Evolutionary conservation across 2,888 invertebrate genomes (phyloP).

Genomic region (Tetragnatha montana): DNA sequence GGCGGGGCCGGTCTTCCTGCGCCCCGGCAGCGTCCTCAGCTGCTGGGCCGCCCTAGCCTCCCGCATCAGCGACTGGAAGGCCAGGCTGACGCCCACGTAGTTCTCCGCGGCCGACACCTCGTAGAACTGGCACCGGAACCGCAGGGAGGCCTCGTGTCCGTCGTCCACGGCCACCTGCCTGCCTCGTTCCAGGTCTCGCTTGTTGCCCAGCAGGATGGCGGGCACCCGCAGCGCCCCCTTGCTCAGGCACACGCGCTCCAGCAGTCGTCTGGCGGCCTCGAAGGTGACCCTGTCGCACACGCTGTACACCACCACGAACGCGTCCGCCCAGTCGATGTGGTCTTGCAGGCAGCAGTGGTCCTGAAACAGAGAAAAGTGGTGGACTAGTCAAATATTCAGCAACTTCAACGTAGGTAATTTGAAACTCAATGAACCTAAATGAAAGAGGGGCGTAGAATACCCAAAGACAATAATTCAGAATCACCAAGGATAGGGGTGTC

Average conservation of each 20-base stretch:
- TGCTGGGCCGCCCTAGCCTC: conserved; percentile 80
- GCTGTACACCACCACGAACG: conserved; percentile 86
- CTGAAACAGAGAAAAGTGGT: conserved; percentile 29
- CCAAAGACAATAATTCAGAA: no score
- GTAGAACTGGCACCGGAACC: conserved; percentile 83
- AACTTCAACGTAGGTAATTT: no score
- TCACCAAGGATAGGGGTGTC: no score
- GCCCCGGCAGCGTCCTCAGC: conserved; percentile 82
- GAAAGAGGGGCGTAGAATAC: no score
- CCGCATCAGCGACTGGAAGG: conserved; percentile 83
- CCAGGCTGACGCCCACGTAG: conserved; percentile 84
- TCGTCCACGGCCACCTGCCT: conserved; percentile 82
- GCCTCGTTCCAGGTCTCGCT: conserved; percentile 81
- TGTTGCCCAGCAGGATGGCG: conserved; percentile 86
- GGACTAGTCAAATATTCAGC: background rate
- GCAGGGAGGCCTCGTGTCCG: conserved; percentile 86
- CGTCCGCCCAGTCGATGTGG: conserved; percentile 86
- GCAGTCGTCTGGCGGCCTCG: conserved; percentile 82
- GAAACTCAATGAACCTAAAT: no score
- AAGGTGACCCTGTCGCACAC: conserved; percentile 85
- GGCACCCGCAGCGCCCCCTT: conserved; percentile 80
- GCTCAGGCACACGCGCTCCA: conserved; percentile 83
- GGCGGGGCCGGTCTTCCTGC: conserved; percentile 76
- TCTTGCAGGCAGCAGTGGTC: conserved; percentile 73
- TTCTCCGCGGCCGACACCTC: conserved; percentile 90